These are phyloP conservation scores for Peromyscus aztecus DNA, from an alignment of 2,797 vertebrate species.

Conservation along the genomic window DNA sequence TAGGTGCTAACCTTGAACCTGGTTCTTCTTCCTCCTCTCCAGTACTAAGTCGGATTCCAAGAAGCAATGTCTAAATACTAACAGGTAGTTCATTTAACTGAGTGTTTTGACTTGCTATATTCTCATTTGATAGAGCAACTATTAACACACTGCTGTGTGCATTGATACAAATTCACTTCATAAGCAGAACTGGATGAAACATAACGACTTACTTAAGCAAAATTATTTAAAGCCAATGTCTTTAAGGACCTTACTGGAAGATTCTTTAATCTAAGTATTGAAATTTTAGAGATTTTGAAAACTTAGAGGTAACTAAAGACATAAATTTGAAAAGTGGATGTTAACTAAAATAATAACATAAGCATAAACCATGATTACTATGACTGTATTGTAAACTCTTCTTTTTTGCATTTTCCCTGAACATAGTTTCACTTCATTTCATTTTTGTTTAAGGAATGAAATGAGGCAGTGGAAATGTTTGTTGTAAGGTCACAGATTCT, in stretches of 20 bases:
- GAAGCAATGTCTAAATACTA: neutral
- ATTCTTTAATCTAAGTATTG: neutral
- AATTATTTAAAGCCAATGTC: neutral
- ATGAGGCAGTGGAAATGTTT: neutral
- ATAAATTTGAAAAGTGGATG: neutral
- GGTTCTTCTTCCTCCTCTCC: neutral
- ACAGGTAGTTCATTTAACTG: neutral
- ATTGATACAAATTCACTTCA: neutral
- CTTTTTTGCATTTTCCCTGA: neutral
- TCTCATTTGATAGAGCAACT: neutral
- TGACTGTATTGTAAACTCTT: neutral
- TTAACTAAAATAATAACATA: neutral
- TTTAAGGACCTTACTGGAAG: neutral
- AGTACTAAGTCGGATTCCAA: neutral
- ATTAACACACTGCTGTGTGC: neutral
- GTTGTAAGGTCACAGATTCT: neutral
- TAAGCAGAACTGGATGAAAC: neutral
- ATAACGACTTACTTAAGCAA: neutral
- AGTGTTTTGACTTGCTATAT: neutral
- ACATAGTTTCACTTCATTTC: neutral
- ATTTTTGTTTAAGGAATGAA: neutral
- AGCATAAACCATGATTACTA: neutral
- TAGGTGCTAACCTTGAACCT: neutral
- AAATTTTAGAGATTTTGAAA: neutral
- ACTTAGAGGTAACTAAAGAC: neutral